These are phyloP conservation scores for Tribolium madens DNA, from an alignment of 1,140 invertebrate species.

Conservation along the genomic window DNA sequence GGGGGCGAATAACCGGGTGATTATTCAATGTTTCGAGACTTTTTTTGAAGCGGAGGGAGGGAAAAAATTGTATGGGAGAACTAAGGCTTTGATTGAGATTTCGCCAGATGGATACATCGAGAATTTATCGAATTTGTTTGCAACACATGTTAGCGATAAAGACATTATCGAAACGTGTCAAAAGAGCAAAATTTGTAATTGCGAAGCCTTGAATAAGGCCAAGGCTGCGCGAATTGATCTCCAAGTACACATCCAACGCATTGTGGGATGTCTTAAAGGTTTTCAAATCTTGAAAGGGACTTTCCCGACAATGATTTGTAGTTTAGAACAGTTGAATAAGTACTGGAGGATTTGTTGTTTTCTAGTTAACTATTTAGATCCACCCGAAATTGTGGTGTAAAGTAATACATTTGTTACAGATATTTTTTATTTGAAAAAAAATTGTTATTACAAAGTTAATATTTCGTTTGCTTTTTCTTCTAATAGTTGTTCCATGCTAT, in stretches of 20 bases:
- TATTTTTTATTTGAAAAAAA: constrained; percentile 3
- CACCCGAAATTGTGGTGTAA: not conserved
- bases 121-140: not conserved
- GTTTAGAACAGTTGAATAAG: not conserved
- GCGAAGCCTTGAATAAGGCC: not conserved
- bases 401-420: not conserved
- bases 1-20: not conserved
- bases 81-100: not conserved
- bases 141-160: not conserved
- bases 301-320: not conserved
- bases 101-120: not conserved
- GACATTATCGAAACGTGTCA: not conserved
- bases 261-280: constrained; percentile 2
- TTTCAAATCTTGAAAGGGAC: constrained; percentile 7
- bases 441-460: constrained; percentile 74
- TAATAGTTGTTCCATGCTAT: constrained; percentile 83
- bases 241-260: not conserved
- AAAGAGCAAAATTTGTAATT: not conserved
- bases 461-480: constrained; percentile 88
- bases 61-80: not conserved
- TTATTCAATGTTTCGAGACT: not conserved
- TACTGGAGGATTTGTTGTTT: constrained; percentile 9
- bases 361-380: not conserved
- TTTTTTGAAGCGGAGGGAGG: not conserved
- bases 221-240: not conserved